A percentile compares a stretch with the other conserved stretches of the same genome.
Conservation (phyloP, 1,140 invertebrate genomes). For the Monomorium pharaonis region DNA sequence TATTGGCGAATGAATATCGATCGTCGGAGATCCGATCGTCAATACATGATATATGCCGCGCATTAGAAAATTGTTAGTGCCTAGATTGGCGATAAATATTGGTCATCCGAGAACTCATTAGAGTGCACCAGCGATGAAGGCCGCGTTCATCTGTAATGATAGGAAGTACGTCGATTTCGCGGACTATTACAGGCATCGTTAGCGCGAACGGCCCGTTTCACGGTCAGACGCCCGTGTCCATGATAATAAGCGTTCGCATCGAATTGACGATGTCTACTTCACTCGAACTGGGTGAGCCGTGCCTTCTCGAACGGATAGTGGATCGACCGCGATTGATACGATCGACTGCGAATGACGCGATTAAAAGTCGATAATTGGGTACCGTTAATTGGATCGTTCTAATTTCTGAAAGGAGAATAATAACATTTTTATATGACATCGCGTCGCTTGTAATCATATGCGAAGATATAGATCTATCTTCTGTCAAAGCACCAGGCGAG, state of each 20-base stretch:
- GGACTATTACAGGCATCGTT: constrained; percentile 71
- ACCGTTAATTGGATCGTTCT: constrained; percentile 38
- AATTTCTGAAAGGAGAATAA: constrained; percentile 18
- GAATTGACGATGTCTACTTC: constrained; percentile 28
- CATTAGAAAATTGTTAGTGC: constrained; percentile 45
- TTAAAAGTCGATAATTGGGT: constrained; percentile 40
- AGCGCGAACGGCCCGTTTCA: constrained; percentile 73
- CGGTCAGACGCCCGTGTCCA: constrained; percentile 66
- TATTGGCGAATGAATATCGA: neutral
- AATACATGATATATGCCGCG: constrained; percentile 5
- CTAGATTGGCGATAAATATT: constrained; percentile 40
- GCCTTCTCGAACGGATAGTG: neutral
- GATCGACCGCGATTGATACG: constrained; percentile 36
- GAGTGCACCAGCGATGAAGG: constrained; percentile 17
- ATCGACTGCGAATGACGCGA: constrained; percentile 51
- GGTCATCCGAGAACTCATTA: constrained; percentile 45
- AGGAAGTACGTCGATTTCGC: constrained; percentile 70
- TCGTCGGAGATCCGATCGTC: neutral
- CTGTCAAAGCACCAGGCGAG: neutral
- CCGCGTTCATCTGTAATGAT: constrained; percentile 67
- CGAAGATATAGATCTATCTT: constrained; percentile 27
- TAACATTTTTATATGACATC: constrained; percentile 20
- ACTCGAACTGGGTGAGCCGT: constrained; percentile 31
- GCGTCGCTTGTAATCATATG: constrained; percentile 5
- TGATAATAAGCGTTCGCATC: constrained; percentile 45